These are phyloP conservation scores for Thera britannica DNA, from an alignment of 2,888 invertebrate genomes.

Conservation along the genomic window DNA sequence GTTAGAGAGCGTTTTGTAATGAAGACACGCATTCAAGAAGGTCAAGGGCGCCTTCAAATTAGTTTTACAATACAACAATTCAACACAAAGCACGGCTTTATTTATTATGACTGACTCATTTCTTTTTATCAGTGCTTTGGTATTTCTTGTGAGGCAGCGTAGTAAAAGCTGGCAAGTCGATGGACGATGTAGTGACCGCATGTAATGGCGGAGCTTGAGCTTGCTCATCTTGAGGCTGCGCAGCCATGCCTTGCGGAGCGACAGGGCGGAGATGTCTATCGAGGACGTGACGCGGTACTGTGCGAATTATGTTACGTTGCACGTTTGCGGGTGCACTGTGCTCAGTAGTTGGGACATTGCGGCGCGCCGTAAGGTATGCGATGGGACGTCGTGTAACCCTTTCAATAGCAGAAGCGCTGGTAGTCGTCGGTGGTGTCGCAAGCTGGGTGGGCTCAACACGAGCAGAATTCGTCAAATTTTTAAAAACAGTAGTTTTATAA, in stretches of 20 bases:
- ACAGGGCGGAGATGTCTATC: constrained; percentile 13
- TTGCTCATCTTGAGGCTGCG: background rate
- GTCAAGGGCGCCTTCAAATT: background rate
- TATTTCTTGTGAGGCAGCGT: constrained; percentile 15
- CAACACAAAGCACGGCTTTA: too few species aligned
- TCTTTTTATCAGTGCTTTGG: constrained; percentile 16
- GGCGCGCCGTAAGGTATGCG: constrained; percentile 29
- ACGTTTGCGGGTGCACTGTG: constrained; percentile 13
- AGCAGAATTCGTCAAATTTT: constrained; percentile 29
- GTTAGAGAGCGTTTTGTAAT: constrained; percentile 19
- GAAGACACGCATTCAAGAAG: background rate
- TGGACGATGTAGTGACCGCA: constrained; percentile 21
- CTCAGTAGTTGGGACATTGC: constrained; percentile 18
- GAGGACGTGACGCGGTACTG: constrained; percentile 30
- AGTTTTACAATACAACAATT: background rate
- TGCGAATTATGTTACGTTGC: constrained; percentile 30
- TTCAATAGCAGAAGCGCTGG: constrained; percentile 18
- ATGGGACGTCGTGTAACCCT: constrained; percentile 31
- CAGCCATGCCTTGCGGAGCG: background rate
- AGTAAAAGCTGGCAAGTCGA: constrained; percentile 6
- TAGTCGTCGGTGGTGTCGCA: constrained; percentile 15
- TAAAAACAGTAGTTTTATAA: constrained; percentile 37
- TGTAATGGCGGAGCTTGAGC: background rate
- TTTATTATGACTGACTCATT: background rate
- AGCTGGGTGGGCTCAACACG: constrained; percentile 19